Evolutionary conservation across 2,113 vertebrate species (phyloP).

Genomic region (Cyprinodon tularosa): DNA sequence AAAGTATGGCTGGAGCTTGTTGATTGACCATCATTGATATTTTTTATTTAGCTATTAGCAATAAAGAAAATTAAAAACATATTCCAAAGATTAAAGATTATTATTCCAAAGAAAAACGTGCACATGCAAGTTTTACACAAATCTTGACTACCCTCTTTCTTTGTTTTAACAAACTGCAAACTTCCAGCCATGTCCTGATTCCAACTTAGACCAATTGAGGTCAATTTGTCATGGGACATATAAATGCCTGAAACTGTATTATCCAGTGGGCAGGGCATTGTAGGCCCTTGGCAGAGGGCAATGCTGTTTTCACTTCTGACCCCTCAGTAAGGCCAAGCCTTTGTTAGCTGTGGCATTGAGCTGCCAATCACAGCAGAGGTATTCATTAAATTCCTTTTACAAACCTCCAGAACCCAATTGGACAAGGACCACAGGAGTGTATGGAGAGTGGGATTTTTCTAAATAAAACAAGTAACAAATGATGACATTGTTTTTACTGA

Average conservation of each 20-base stretch:
- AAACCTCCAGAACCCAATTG: conserved; percentile 71
- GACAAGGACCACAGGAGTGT: conserved; percentile 65
- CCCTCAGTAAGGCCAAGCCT: conserved; percentile 75
- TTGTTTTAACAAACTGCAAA: conserved; percentile 60
- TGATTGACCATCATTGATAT: conserved; percentile 46
- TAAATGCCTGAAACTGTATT: conserved; percentile 84
- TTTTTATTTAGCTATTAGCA: conserved; percentile 47
- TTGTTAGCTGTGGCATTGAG: conserved; percentile 83
- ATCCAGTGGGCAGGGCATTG: conserved; percentile 77
- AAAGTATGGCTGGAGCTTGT: conserved; percentile 24
- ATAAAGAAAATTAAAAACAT: conserved; percentile 6
- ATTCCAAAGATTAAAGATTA: neutral
- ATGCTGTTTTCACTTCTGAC: conserved; percentile 85
- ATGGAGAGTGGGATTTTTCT: conserved; percentile 44
- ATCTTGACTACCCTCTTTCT: conserved; percentile 31
- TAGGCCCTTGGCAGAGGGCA: conserved; percentile 80
- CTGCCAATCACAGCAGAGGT: conserved; percentile 84
- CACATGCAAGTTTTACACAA: conserved; percentile 20
- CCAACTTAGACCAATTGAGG: conserved; percentile 82
- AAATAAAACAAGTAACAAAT: conserved; percentile 48
- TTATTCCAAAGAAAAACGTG: neutral
- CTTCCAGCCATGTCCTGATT: conserved; percentile 78
- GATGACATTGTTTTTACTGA: conserved; percentile 43
- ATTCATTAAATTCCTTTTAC: conserved; percentile 86
- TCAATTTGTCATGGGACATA: conserved; percentile 88